phyloP scores from a whole-genome alignment of 2,888 invertebrate genomes.

The Agrochola litura region DNA sequence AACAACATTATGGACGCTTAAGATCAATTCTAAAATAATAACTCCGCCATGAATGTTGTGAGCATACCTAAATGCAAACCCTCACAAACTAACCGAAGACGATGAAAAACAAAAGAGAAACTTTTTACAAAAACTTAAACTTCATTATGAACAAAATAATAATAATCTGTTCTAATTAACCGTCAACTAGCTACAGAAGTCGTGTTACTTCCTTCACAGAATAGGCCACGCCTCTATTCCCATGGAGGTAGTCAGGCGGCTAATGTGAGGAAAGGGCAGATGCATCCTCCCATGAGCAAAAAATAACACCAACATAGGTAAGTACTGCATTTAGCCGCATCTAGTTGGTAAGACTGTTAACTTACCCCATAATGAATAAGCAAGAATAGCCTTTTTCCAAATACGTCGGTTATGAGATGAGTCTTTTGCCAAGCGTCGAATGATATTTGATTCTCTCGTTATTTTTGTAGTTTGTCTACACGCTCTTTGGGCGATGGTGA shows the following conservation, averaged over 20 bases:
- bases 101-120: neutral
- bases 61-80: neutral
- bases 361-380: neutral
- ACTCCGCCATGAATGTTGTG: too few relatives aligned
- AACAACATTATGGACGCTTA: too few relatives aligned
- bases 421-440: neutral
- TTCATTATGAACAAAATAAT: neutral
- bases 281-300: slow-evolving; percentile 44
- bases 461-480: neutral
- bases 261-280: slow-evolving; percentile 43
- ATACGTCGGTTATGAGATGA: neutral
- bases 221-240: slow-evolving; percentile 50
- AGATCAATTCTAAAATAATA: neutral
- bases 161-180: neutral
- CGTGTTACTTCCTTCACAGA: slow-evolving; percentile 24
- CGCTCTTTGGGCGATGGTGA: neutral
- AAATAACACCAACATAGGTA: neutral
- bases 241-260: slow-evolving; percentile 60
- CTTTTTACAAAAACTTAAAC: neutral
- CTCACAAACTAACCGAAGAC: neutral
- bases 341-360: neutral
- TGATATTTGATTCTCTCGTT: neutral
- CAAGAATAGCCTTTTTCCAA: neutral
- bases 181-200: neutral
- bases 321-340: slow-evolving; percentile 7